Evolutionary conservation across 1,140 invertebrate genomes (phyloP).

Genomic region (Drosophila miranda): DNA sequence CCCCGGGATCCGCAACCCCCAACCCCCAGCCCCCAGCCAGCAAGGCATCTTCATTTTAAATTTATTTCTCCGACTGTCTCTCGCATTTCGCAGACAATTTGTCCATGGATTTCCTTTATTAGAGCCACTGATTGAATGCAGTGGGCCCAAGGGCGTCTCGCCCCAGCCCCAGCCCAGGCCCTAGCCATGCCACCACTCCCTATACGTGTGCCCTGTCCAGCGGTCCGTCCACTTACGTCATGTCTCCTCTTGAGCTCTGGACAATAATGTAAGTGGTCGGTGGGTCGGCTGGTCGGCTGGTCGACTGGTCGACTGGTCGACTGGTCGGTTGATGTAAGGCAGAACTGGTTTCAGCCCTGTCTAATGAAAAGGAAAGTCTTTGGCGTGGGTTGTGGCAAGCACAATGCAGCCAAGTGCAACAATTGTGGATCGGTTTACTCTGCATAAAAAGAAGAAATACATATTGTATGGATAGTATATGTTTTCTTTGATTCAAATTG

Average conservation of each 20-base stretch:
- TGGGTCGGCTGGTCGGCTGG: not conserved
- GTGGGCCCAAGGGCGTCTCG: constrained; percentile 54
- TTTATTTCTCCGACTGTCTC: constrained; percentile 36
- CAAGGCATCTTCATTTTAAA: constrained; percentile 22
- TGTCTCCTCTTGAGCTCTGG: constrained; percentile 14
- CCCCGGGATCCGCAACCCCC: not conserved
- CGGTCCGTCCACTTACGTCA: constrained; percentile 46
- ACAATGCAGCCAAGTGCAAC: constrained; percentile 12
- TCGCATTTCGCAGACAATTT: constrained; percentile 36
- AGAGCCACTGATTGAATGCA: constrained; percentile 47
- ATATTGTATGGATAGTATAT: not conserved
- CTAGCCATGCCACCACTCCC: not conserved
- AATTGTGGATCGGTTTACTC: constrained; percentile 33
- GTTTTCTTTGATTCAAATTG: constrained; percentile 6
- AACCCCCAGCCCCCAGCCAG: not conserved
- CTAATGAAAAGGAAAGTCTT: constrained; percentile 68
- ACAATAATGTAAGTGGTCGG: constrained; percentile 24
- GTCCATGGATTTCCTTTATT: constrained; percentile 38
- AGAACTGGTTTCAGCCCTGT: constrained; percentile 29
- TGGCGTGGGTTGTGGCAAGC: constrained; percentile 29
- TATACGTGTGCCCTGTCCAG: constrained; percentile 7
- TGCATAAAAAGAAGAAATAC: constrained; percentile 8
- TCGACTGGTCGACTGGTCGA: not conserved
- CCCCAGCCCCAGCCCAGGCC: not conserved
- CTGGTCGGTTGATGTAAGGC: constrained; percentile 3